These are phyloP conservation scores for Tenualosa ilisha DNA, from an alignment of 2,797 vertebrate genomes.

Conservation along the genomic window DNA sequence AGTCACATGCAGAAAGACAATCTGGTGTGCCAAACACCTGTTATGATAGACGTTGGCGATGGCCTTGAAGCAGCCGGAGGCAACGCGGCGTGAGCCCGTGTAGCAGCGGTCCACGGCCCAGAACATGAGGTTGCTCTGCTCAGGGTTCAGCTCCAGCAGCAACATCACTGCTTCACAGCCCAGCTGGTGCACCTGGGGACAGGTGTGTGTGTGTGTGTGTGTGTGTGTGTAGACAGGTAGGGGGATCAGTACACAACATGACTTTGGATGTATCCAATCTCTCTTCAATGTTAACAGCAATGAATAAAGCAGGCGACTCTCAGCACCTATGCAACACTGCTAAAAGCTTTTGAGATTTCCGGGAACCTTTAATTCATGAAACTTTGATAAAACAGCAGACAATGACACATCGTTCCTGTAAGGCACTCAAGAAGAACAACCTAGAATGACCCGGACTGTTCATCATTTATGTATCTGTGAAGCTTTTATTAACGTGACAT, in stretches of 20 bases:
- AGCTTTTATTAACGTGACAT: conserved; percentile 3
- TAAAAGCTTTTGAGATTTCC: background rate
- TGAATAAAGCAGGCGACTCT: background rate
- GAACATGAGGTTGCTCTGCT: conserved; percentile 98
- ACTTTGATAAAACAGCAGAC: background rate
- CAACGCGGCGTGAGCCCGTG: conserved; percentile 92
- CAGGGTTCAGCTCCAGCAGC: conserved; percentile 95
- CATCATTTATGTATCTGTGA: background rate
- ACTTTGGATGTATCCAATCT: background rate
- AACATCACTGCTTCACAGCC: conserved; percentile 97
- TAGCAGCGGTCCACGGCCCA: conserved; percentile 99
- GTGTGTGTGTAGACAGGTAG: background rate
- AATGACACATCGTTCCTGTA: background rate
- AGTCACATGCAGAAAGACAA: conserved; percentile 4
- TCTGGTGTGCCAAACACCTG: conserved; percentile 82
- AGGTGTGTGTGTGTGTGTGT: background rate
- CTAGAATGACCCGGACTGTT: background rate
- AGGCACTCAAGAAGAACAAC: background rate
- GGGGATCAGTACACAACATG: background rate
- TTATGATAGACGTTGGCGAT: conserved; percentile 97
- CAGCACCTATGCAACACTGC: background rate
- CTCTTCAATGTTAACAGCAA: background rate
- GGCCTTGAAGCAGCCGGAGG: conserved; percentile 95
- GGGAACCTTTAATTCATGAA: background rate
- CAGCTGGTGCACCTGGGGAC: conserved; percentile 89